Evolutionary conservation across 2,113 vertebrate species (phyloP).

Genomic region (Gavia stellata): DNA sequence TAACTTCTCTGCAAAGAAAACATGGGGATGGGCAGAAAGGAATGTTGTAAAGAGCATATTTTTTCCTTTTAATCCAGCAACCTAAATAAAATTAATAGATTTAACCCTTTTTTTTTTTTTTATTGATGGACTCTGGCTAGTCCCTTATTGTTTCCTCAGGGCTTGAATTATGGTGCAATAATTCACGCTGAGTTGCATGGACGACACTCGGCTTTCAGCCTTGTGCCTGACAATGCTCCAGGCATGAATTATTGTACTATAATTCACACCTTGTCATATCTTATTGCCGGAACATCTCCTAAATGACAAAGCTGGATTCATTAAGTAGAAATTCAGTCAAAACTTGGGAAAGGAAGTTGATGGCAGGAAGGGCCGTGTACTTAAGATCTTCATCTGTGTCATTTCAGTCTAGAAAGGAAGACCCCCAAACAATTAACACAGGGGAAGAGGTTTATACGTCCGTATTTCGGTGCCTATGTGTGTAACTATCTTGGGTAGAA

Average conservation of each 20-base stretch:
- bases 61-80: not conserved
- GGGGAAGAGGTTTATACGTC: not conserved
- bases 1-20: not conserved
- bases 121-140: not conserved
- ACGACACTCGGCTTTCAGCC: not conserved
- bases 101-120: not conserved
- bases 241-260: constrained; percentile 62
- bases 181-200: constrained; percentile 4
- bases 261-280: constrained; percentile 71
- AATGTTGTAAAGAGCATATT: not conserved
- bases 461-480: not conserved
- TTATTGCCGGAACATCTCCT: constrained; percentile 70
- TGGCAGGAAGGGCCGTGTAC: constrained; percentile 50
- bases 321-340: constrained; percentile 74
- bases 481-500: not conserved
- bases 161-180: constrained; percentile 4
- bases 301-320: constrained; percentile 73
- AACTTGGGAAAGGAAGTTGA: constrained; percentile 57
- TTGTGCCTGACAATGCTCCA: constrained; percentile 39
- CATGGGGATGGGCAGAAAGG: not conserved
- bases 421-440: not conserved
- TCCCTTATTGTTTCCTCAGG: not conserved
- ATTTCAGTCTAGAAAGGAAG: not conserved
- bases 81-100: not conserved
- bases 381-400: not conserved